Base-by-base conservation (phyloP, 2,888 invertebrate genomes). In the Automeris io region DNA sequence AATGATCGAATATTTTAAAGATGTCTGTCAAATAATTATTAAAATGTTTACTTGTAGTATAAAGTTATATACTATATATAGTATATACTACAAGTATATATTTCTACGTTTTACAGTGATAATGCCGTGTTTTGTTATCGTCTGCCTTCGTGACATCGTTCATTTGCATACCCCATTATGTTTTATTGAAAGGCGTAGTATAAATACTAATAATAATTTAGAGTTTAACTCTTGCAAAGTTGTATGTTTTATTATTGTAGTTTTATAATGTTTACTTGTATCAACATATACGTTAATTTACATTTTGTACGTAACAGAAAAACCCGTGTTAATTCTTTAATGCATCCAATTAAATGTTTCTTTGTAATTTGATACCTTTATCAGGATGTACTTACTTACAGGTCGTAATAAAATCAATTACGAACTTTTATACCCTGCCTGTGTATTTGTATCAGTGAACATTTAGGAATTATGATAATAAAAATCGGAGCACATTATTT, bases 101-200 rank as follows among this genome's bases (percentile, higher is more conserved):
- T 19, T 19, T 19, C n/a, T n/a, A 16, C 13, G 16, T 29, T 16
- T 16, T 29, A 7, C 7, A 29, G 2, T 16, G 3, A 1, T n/a
- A 4, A 3, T 1, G 7, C n/a, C 5, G 16, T 29, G 19, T 29
- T 16, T n/a, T 3, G 8, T 16, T 29, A 26, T 26, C 25, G 4
- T 29, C 13, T 29, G 13, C 16, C n/a, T 13, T 29, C 41, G 36
- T 38, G 35, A 44, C 42, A 25, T 31, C 36, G 39, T 23, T 42
- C 37, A 42, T 51, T 51, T 39, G 37, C 42, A 42, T 51, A 41
- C 34, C 26, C 26, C 40, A 40, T 43, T 42, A 31, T 9, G 31
- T 40, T 33, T 41, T 40, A 43, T 51, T 24, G 41, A 34, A 25
- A n/a, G n/a, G n/a, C 35, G 32, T 37, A 54, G 47, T 46, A 44